Base-by-base conservation (phyloP, 2,888 invertebrate genomes). In the Priocnemis perturbator region DNA sequence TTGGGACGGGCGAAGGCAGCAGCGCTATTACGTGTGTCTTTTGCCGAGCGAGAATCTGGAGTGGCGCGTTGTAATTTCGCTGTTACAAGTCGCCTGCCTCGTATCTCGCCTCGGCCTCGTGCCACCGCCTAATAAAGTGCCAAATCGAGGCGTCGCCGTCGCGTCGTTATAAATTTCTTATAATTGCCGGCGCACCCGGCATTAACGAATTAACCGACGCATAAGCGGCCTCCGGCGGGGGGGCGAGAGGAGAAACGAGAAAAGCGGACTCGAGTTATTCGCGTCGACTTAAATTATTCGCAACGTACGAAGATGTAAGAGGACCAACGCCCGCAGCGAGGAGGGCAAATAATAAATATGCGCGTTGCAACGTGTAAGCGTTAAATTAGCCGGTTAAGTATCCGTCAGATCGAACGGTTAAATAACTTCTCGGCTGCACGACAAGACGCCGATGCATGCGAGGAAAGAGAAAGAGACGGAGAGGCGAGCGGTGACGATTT, bases 361-460 rank as follows among this genome's bases (percentile, higher is more conserved):
- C 17, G 55, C 17, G 47, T 11, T 37, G 37, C 37, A n/a, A 71
- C 79, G 70, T 69, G 73, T 72, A 69, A 73, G 67, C 60, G 67
- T 71, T 70, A 68, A 79, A 79, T 79, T 75, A 75, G 73, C 69
- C 69, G 75, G 73, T 79, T 75, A 75, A 79, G 75, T 68, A 71
- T 77, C 69, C 68, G 69, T 67, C 62, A 66, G 66, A 69, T 69
- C 64, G 72, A 64, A 52, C 72, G 69, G 72, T 76, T 71, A 73
- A 69, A 73, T 76, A 76, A 76, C 74, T 61, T 50, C 50, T 50
- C 5, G 17, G 15, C 3, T 47, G 47, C 26, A 55, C 65, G 56
- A 71, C 64, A 26, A 26, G 48, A 55, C 60, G 30, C 19, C 23
- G 47, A 37, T 45, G 44, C 44, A 47, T 26, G 57, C 45, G 20